Evolutionary conservation across 2,113 vertebrate genomes (phyloP), one percentile per base, ranked within the genome.

Genomic region (Dryoscopus gambensis): DNA sequence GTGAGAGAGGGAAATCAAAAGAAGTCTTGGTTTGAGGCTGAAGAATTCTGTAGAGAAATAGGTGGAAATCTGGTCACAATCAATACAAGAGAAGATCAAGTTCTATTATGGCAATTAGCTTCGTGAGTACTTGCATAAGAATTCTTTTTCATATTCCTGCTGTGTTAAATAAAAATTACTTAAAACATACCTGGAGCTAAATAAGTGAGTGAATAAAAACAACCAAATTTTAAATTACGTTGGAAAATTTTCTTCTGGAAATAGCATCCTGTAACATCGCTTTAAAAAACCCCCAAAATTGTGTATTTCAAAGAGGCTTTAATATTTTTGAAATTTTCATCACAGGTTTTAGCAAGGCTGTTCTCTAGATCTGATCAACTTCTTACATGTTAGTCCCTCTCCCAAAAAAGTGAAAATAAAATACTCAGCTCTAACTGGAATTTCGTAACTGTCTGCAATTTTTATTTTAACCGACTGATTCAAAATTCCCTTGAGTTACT

Each of bases 11-110:
- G 97, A 84, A 83, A 94, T 6, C 31, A 95, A 7, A 99, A 97
- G 94, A 99, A 98, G 95, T 98, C 98, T 22, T 99, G 99, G 99
- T 95, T 97, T 71, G 98, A 99, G 76, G 98, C 99, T 9, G 97
- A 80, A 56, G 97, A 98, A 67, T 99, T 98, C 92, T 99, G 99
- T 92, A 97, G 57, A 97, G 97, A 97, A 81, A 97, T 99, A 60
- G 99, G 99, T 33, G 99, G 98, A 44, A 97, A 99, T 79, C 97
- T 99, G 57, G 83, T 98, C 22, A 99, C 98, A 77, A 97, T 99
- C 79, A 98, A 98, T 71, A 97, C 88, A 70, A 42, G 59, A 40
- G 27, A 86, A 2, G 98, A 99, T 13, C 94, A 98, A 15, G 30
- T 47, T 55, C 28, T 90, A 35, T 59, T 98, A 57, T 76, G 95